Base-by-base conservation (phyloP, 2,888 invertebrate genomes). In the Lithosia quadra region DNA sequence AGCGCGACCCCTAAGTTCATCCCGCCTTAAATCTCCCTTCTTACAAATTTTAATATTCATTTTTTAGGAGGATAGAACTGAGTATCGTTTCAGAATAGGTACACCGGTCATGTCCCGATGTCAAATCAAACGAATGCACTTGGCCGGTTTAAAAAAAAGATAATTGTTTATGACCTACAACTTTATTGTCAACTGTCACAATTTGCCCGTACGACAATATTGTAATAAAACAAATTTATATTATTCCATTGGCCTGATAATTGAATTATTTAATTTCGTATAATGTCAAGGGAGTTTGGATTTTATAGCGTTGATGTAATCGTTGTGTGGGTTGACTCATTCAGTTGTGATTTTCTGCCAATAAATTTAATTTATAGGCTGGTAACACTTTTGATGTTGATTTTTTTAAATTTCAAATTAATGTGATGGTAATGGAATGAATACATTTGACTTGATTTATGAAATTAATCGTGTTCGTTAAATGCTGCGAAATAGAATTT, bases 201-300 rank as follows among this genome's bases (percentile, higher is more conserved):
- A 49, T n/a, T 49, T 49, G n/a, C n/a, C 49, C 18, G 49, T 2
- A 49, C 74, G 60, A 72, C 73, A 72, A 71, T 79, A 76, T 73
- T 67, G 69, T 68, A 78, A 55, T 60, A 65, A 33, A 56, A 67
- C 58, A n/a, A 43, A 56, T 72, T 74, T 76, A 76, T 73, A 65
- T 76, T 68, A 67, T 76, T 68, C 69, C 10, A 72, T 10, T 65
- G 69, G 28, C 65, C 49, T 9, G 55, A 64, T 72, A 69, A 63
- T 28, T 65, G 34, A 65, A 65, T 74, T 65, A 61, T 73, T 53
- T 66, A 34, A 61, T 65, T 69, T 63, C 57, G 55, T 65, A 68
- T 68, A 49, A 80, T 69, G 81, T 78, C 78, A 80, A 80, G 81
- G 81, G 49, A 49, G 8, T 49, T 69, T 68, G 60, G n/a, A 62